Evolutionary conservation across 2,113 vertebrate genomes (phyloP), one percentile per base, ranked within the genome.

Genomic region (Lampris megalopsis): DNA sequence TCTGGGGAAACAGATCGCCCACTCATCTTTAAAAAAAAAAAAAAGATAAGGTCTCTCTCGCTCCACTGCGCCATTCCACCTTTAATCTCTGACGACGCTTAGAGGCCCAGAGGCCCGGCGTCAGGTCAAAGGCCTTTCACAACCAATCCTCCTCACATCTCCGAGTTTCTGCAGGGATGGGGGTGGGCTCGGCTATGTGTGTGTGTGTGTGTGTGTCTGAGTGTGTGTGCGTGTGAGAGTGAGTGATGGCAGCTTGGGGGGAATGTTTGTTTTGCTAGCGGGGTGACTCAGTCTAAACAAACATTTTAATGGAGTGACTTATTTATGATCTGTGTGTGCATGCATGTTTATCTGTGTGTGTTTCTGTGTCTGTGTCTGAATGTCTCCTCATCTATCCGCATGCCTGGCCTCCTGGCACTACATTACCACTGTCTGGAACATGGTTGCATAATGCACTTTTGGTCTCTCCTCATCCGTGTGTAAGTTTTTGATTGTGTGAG

Each of bases 341-440:
- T 45, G 41, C 24, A 10, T 41, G 58, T 40, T 42, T 63, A 63
- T 63, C 72, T 59, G 45, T 52, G 58, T 58, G 49, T 62, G 78
- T 58, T 66, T 59, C 50, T 64, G 71, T 72, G 56, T 41, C 56
- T 68, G 71, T 36, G 48, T 63, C 45, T 65, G 78, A 75, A 73
- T 75, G 70, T 69, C 72, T 68, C 40, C 42, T 77, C 47, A 53
- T 82, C 75, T 80, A 52, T 53, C 70, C 72, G 63, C 61, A 68
- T 57, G 74, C 65, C 73, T 82, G 69, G 64, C 71, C 81, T 86
- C 77, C 60, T 73, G 79, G 84, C 85, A 84, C 81, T 76, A 79
- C 90, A 89, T 90, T 84, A 82, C 88, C 83, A 73, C 90, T 82
- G 88, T 89, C 88, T 90, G 90, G 90, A 91, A 92, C 90, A 91